These are phyloP conservation scores for Aphidoletes aphidimyza DNA, from an alignment of 2,888 invertebrate genomes.

Conservation along the genomic window DNA sequence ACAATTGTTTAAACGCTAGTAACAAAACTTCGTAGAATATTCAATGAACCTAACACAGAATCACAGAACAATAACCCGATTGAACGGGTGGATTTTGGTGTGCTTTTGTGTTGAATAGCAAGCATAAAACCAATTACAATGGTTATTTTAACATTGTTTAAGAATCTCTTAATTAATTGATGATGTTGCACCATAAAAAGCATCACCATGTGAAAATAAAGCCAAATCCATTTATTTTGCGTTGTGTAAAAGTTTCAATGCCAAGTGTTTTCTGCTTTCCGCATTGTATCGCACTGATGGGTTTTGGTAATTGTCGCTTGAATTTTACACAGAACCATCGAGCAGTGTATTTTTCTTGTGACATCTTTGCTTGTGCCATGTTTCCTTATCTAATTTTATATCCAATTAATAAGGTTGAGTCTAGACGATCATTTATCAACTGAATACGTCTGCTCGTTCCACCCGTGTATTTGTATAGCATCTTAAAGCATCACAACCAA, in stretches of 20 bases:
- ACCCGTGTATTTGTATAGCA: no score
- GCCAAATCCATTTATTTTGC: slow-evolving; percentile 4
- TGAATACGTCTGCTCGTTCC: background rate
- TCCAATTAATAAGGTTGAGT: slow-evolving; percentile 23
- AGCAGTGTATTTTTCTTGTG: background rate
- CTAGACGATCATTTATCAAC: slow-evolving; percentile 12
- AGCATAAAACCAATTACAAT: background rate
- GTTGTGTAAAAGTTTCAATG: background rate
- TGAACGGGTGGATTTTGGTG: no score
- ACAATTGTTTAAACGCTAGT: no score
- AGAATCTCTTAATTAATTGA: slow-evolving; percentile 4
- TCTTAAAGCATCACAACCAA: no score
- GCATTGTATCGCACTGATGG: background rate
- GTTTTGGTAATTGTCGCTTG: background rate
- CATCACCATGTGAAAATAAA: background rate
- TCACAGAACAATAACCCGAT: no score
- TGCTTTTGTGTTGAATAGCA: background rate
- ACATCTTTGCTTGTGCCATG: background rate
- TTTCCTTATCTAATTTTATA: slow-evolving; percentile 4
- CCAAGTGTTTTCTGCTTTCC: background rate
- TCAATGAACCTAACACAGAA: no score
- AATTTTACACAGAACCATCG: background rate
- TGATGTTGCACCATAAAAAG: background rate
- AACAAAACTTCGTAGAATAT: no score
- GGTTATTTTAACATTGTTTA: background rate